These are phyloP conservation scores for Neotoxoptera formosana DNA, from an alignment of 1,140 invertebrate species.

Conservation along the genomic window DNA sequence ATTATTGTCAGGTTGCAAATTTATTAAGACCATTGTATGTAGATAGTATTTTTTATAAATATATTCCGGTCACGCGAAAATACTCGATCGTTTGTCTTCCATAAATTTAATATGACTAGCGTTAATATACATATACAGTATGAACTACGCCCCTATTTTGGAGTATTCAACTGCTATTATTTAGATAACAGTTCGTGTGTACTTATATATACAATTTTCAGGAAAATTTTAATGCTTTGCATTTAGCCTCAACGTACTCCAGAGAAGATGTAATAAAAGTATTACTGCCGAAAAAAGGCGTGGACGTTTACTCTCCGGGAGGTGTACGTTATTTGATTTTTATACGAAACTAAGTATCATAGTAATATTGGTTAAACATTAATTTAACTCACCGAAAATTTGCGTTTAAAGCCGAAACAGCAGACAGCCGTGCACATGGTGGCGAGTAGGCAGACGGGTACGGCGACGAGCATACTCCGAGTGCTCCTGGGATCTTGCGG, in stretches of 20 bases:
- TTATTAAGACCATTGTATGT: not conserved
- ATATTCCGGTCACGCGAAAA: conserved; percentile 50
- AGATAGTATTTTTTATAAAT: conserved; percentile 38
- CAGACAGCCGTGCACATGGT: conserved; percentile 92
- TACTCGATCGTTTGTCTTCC: conserved; percentile 35
- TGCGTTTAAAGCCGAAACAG: conserved; percentile 75
- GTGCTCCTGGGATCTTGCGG: conserved; percentile 83
- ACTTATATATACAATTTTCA: conserved; percentile 64
- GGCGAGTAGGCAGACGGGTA: conserved; percentile 86
- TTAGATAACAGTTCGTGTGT: not conserved
- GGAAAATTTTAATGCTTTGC: conserved; percentile 94
- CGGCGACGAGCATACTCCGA: conserved; percentile 86
- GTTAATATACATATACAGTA: not conserved
- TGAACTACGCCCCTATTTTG: not conserved
- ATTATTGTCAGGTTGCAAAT: conserved; percentile 15
- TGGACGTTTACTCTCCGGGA: conserved; percentile 89
- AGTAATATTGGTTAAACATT: not conserved
- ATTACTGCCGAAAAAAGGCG: conserved; percentile 84
- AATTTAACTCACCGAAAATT: conserved; percentile 78
- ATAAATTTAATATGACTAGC: conserved; percentile 31
- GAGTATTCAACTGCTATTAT: not conserved
- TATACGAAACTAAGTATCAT: not conserved
- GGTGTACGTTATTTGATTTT: conserved; percentile 75
- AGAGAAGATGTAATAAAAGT: conserved; percentile 94
- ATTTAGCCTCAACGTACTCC: conserved; percentile 91